Conservation (phyloP, 2,888 invertebrate species). For the Harpalus rufipes region DNA sequence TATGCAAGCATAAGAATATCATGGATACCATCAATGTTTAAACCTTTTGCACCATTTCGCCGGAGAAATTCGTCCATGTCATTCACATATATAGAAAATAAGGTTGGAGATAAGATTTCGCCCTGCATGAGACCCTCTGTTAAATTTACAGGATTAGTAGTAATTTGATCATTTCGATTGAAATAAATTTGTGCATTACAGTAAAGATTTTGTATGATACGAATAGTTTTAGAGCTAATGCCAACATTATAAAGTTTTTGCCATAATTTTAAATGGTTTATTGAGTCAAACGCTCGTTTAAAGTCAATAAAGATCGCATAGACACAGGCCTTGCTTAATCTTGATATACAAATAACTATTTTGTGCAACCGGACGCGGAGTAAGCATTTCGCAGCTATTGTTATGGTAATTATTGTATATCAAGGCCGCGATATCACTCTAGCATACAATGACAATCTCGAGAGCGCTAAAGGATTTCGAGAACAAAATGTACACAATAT, state of each 20-base stretch:
- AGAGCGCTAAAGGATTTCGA: too few species aligned
- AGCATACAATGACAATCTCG: too few species aligned
- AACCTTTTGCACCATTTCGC: not conserved
- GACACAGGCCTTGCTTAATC: not conserved
- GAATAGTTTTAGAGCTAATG: not conserved
- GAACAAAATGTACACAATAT: too few species aligned
- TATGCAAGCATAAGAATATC: not conserved
- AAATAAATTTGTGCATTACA: not conserved
- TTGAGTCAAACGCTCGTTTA: not conserved
- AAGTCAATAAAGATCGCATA: conserved; percentile 8
- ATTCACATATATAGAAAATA: not conserved
- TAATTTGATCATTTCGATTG: not conserved
- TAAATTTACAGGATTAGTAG: too few species aligned
- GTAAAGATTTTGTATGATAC: not conserved
- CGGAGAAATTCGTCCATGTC: not conserved
- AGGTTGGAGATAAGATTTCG: not conserved
- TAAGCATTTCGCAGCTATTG: too few species aligned
- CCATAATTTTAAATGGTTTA: not conserved
- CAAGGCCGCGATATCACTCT: too few species aligned
- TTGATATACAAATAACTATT: too few species aligned
- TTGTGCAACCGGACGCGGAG: too few species aligned
- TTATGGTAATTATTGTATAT: too few species aligned
- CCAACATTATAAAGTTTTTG: not conserved
- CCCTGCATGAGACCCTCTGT: not conserved
- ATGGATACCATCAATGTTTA: not conserved